Percentiles rank a stretch among this genome's conserved stretches.
phyloP scores from a whole-genome alignment of 2,113 vertebrate species.

The Hymenochirus boettgeri region DNA sequence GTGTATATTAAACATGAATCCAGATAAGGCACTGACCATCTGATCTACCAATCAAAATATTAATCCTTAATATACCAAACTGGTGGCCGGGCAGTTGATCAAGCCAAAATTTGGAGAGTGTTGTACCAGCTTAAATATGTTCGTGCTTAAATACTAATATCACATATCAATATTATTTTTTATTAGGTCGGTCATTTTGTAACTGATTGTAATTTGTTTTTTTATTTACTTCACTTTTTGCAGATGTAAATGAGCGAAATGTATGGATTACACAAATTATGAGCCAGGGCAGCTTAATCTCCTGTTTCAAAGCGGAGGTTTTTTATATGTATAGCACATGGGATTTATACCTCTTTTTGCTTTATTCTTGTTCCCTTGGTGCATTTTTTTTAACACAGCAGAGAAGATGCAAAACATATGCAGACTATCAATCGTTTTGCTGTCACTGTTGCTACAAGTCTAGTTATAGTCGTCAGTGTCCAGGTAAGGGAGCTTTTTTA shows the following conservation, averaged over 20 bases:
- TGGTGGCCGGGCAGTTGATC: too few species aligned
- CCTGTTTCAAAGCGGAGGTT: constrained; percentile 80
- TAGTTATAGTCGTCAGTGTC: constrained; percentile 77
- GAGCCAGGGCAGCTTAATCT: constrained; percentile 74
- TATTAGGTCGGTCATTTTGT: too few species aligned
- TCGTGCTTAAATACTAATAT: too few species aligned
- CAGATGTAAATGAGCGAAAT: constrained; percentile 78
- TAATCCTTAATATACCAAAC: too few species aligned
- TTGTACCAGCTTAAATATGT: too few species aligned
- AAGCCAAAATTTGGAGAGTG: too few species aligned
- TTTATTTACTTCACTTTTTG: too few species aligned
- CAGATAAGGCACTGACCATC: too few species aligned
- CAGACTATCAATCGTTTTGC: constrained; percentile 78
- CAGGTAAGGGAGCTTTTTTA: constrained; percentile 63
- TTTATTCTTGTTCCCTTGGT: constrained; percentile 79
- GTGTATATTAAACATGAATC: too few species aligned
- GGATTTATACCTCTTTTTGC: constrained; percentile 69
- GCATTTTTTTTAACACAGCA: constrained; percentile 60
- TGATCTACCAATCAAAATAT: too few species aligned
- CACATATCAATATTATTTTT: too few species aligned
- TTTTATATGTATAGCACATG: constrained; percentile 73
- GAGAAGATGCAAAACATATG: constrained; percentile 66
- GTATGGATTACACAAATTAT: constrained; percentile 69
- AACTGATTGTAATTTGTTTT: too few species aligned
- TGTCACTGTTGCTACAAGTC: constrained; percentile 73